phyloP scores from a whole-genome alignment of 2,113 vertebrate species.

The Thomomys bottae region DNA sequence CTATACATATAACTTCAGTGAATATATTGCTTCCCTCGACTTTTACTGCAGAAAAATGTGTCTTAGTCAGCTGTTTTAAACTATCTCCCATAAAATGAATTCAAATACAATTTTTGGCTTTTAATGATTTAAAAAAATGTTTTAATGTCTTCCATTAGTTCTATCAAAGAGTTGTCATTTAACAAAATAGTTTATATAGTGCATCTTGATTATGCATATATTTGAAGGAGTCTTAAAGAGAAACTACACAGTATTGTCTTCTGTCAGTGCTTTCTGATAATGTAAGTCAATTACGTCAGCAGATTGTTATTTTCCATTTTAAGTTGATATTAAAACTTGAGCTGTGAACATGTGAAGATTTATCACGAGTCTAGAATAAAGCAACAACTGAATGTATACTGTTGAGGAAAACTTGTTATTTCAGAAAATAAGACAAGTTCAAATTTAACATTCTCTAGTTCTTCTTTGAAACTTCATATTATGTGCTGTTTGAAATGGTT shows the following conservation, averaged over 20 bases:
- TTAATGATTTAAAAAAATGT: neutral
- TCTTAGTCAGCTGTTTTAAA: neutral
- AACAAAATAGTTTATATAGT: no score
- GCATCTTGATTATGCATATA: neutral
- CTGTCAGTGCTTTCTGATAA: neutral
- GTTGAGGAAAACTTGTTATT: slow-evolving; percentile 8
- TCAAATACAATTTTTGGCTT: neutral
- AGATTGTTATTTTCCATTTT: slow-evolving; percentile 39
- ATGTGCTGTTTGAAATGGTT: slow-evolving; percentile 56
- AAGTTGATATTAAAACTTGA: slow-evolving; percentile 59
- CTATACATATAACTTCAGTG: neutral
- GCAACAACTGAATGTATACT: neutral
- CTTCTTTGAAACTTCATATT: slow-evolving; percentile 45
- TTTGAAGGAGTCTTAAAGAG: neutral
- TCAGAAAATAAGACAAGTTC: slow-evolving; percentile 32
- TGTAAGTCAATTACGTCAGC: neutral
- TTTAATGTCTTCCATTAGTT: no score
- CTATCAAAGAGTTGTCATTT: no score
- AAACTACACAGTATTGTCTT: neutral
- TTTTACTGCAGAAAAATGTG: neutral
- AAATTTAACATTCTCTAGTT: slow-evolving; percentile 8
- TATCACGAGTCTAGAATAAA: neutral
- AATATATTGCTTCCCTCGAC: neutral
- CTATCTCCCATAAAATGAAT: neutral
- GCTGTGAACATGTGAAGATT: slow-evolving; percentile 41